A percentile compares a stretch with the other conserved stretches of the same genome.
Evolutionary conservation across 1,140 invertebrate species (phyloP).

Genomic region (Lepidostoma basale): DNA sequence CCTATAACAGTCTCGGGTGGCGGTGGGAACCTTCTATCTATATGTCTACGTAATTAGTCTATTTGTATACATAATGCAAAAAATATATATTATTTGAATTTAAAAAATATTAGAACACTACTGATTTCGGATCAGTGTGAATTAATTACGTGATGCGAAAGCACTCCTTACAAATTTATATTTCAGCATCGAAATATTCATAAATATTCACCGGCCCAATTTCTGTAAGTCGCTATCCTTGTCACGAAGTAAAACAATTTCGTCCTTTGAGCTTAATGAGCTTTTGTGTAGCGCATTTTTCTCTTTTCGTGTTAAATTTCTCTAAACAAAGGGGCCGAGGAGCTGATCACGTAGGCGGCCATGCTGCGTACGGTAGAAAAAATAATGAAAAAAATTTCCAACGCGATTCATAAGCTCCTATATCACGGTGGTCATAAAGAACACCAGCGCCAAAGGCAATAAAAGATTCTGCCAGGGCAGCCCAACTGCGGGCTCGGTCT

Average conservation of each 20-base stretch:
- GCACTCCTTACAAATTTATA: too few relatives aligned
- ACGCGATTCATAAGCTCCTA: conserved; percentile 45
- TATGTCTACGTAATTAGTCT: too few relatives aligned
- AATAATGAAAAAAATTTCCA: conserved; percentile 42
- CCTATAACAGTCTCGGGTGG: too few relatives aligned
- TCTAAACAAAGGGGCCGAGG: conserved; percentile 12
- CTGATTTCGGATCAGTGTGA: too few relatives aligned
- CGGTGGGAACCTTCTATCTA: too few relatives aligned
- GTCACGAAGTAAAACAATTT: not conserved
- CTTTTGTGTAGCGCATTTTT: not conserved
- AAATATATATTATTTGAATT: too few relatives aligned
- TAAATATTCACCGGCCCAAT: not conserved
- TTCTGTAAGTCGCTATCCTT: not conserved
- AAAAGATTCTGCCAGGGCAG: conserved; percentile 34
- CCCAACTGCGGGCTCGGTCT: not conserved
- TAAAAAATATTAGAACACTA: too few relatives aligned
- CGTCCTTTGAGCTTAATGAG: conserved; percentile 1
- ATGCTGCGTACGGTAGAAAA: conserved; percentile 30
- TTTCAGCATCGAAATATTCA: not conserved
- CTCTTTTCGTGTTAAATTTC: conserved; percentile 1
- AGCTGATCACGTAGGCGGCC: conserved; percentile 28
- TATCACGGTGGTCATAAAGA: conserved; percentile 44
- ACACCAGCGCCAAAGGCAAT: conserved; percentile 44
- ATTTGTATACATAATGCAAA: too few relatives aligned
- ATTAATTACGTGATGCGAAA: too few relatives aligned